Evolutionary conservation across 2,888 invertebrate genomes (phyloP), one percentile per base, ranked within the genome.

Genomic region (Hyposoter didymator): DNA sequence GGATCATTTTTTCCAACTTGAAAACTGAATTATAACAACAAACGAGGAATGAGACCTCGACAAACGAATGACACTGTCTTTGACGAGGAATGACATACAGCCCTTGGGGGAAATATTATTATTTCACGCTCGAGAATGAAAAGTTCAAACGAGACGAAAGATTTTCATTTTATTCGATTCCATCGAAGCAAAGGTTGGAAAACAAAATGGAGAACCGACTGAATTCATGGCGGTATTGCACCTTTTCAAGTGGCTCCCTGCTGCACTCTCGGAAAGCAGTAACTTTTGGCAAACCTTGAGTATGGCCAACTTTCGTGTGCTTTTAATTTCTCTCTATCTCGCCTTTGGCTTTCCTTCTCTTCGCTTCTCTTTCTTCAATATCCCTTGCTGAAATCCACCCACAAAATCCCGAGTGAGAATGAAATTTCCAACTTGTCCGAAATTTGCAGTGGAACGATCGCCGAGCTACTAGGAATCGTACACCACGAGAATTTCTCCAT

Each of bases 251-350:
- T 78, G 66, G 81, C 74, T 78, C 67, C 47, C 81, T 84, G 75
- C 81, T 84, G 75, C 47, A 75, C 66, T 85, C 79, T 73, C 67
- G 64, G 72, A 76, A 80, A 69, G 80, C 69, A 84, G 78, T 80
- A 84, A 85, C 81, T 84, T 80, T 74, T 84, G 55, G 47, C 72
- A 64, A 80, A 84, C 64, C 45, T 70, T 74, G 84, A 84, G 84
- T 83, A n/a, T n/a, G 52, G 45, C 73, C 45, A 70, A 82, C 74
- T 66, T 80, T 45, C 67, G 43, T 39, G 49, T 62, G 70, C 70
- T 78, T 55, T n/a, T 67, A 67, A 59, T 62, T 78, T 82, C 28
- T 75, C 22, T 55, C 39, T 28, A 45, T 73, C 32, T 69, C n/a
- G 52, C 35, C 47, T 39, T 64, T 45, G n/a, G 39, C 12, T 70